Conservation (phyloP, 2,113 vertebrate species). For the Corapipo altera region DNA sequence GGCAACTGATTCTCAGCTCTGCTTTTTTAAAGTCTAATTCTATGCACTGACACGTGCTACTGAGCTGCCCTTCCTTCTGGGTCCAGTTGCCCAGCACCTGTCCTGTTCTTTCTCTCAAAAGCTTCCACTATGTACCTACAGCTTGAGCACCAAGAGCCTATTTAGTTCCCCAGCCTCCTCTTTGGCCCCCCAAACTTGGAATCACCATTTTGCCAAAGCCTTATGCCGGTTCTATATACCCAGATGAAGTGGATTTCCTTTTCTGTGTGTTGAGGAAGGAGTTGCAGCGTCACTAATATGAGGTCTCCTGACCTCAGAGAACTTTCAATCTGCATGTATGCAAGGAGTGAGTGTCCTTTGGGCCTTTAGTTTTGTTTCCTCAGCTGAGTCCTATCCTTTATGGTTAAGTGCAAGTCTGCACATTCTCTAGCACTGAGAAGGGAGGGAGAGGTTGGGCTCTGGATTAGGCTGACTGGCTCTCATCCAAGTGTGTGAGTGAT, state of each 20-base stretch:
- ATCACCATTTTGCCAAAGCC: background rate
- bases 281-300: background rate
- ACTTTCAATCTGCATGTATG: background rate
- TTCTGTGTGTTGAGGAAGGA: background rate
- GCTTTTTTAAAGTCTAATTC: background rate
- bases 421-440: conserved; percentile 24
- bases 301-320: background rate
- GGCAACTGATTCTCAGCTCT: background rate
- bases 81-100: background rate
- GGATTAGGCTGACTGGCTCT: conserved; percentile 27
- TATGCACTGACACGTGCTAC: background rate
- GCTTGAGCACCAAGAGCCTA: background rate
- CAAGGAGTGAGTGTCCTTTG: background rate
- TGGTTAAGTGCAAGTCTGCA: conserved; percentile 37
- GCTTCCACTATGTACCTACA: background rate
- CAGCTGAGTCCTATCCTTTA: background rate
- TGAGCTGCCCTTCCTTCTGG: background rate
- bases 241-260: background rate
- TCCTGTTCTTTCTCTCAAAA: background rate
- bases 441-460: conserved; percentile 14
- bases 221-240: background rate
- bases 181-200: background rate
- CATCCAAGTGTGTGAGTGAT: conserved; percentile 32
- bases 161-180: background rate
- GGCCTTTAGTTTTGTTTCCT: background rate